Conservation (phyloP, 35 echinoderm and acorn worm species). For the Stichopus chloronotus region DNA sequence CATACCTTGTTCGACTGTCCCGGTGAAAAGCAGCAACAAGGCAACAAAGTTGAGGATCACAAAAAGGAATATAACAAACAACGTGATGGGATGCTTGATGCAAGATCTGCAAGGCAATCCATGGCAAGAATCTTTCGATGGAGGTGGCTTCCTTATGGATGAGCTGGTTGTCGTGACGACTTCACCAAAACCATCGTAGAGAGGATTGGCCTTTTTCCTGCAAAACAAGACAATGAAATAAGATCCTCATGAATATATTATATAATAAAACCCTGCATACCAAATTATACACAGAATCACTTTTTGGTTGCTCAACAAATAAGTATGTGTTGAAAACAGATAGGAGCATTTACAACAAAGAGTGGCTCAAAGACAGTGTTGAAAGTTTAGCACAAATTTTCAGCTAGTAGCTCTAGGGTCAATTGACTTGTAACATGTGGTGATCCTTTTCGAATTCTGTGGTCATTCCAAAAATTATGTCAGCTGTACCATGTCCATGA, state of each 20-base stretch:
- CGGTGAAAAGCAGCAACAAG: slow-evolving; percentile 44
- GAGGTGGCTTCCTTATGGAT: not conserved
- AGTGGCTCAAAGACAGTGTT: too few relatives aligned
- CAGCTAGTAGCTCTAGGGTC: too few relatives aligned
- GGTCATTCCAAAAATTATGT: too few relatives aligned
- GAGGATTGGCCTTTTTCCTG: slow-evolving; percentile 57
- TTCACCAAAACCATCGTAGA: slow-evolving; percentile 40
- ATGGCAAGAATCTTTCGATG: slow-evolving; percentile 26
- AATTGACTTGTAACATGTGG: too few relatives aligned
- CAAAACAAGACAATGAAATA: not conserved
- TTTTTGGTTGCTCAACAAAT: not conserved
- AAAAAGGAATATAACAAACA: not conserved
- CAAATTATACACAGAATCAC: not conserved
- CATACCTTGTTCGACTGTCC: slow-evolving; percentile 51
- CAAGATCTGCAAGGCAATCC: not conserved
- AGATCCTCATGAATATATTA: too few relatives aligned
- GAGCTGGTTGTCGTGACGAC: slow-evolving; percentile 29
- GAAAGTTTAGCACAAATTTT: too few relatives aligned
- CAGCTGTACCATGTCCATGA: too few relatives aligned
- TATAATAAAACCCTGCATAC: not conserved
- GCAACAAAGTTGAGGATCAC: slow-evolving; percentile 40
- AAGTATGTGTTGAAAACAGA: too few relatives aligned
- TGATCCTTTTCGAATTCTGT: too few relatives aligned
- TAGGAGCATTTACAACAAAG: too few relatives aligned
- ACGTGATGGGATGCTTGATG: slow-evolving; percentile 28